phyloP scores from a whole-genome alignment of 2,797 vertebrate species.

The Hyperoplus immaculatus region DNA sequence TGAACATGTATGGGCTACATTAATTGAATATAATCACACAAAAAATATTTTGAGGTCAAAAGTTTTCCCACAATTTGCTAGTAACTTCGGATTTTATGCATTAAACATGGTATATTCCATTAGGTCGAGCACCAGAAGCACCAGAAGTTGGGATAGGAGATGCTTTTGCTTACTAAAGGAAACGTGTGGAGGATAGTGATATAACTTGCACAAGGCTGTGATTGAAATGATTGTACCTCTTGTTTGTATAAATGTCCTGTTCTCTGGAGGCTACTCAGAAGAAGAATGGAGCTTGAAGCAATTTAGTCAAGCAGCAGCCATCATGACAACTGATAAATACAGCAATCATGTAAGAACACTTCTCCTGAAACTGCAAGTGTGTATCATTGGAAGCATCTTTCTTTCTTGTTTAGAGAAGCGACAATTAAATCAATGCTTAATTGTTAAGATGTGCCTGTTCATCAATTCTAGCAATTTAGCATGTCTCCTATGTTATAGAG shows the following conservation, averaged over 20 bases:
- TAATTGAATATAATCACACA: not conserved
- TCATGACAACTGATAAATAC: constrained; percentile 67
- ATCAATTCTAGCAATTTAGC: constrained; percentile 1
- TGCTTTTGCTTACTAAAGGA: constrained; percentile 18
- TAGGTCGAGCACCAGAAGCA: not conserved
- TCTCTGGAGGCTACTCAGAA: constrained; percentile 52
- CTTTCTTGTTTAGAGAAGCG: constrained; percentile 14
- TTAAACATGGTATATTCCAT: not conserved
- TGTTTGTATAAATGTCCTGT: constrained; percentile 47
- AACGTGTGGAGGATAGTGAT: constrained; percentile 21
- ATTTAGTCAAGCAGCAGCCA: constrained; percentile 65
- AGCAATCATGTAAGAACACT: constrained; percentile 49
- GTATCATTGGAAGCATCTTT: constrained; percentile 22
- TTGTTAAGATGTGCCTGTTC: constrained; percentile 24
- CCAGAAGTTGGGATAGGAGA: constrained; percentile 16
- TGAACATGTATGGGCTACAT: not conserved
- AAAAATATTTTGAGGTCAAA: constrained; percentile 6
- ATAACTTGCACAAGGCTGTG: constrained; percentile 25
- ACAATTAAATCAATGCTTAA: constrained; percentile 29
- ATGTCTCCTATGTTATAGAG: not conserved
- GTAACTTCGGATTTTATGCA: not conserved
- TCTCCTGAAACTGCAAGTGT: constrained; percentile 32
- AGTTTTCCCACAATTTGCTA: not conserved
- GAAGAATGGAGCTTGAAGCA: constrained; percentile 55
- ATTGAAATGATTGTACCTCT: constrained; percentile 54